Conservation (phyloP, 2,113 vertebrate species). For the Scomber colias region DNA sequence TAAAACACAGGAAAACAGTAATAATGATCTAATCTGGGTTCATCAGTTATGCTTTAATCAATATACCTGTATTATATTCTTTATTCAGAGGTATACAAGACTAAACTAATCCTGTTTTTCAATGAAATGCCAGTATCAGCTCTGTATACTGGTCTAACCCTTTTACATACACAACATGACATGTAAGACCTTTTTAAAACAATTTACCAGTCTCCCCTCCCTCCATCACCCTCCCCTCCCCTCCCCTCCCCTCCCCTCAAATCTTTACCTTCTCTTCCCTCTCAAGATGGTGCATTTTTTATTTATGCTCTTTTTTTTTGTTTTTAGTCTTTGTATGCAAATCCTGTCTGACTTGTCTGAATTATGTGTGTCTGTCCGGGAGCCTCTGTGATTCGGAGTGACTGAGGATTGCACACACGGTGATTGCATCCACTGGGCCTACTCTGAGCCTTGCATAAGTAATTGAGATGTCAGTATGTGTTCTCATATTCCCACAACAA, state of each 20-base stretch:
- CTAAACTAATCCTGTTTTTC: conserved; percentile 24
- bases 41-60: neutral
- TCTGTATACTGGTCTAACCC: conserved; percentile 30
- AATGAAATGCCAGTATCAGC: conserved; percentile 26
- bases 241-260: conserved; percentile 10
- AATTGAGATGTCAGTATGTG: conserved; percentile 86
- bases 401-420: conserved; percentile 82
- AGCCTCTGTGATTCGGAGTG: conserved; percentile 83
- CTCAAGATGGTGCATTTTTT: conserved; percentile 77
- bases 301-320: conserved; percentile 69
- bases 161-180: conserved; percentile 59
- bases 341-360: conserved; percentile 83
- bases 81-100: neutral
- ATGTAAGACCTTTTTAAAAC: conserved; percentile 69
- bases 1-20: neutral
- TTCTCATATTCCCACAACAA: conserved; percentile 85
- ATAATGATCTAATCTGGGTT: neutral
- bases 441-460: conserved; percentile 85
- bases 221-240: conserved; percentile 7
- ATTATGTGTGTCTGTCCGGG: conserved; percentile 84
- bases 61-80: neutral
- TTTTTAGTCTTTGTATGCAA: conserved; percentile 85
- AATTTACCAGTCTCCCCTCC: conserved; percentile 58
- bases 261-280: conserved; percentile 48
- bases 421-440: conserved; percentile 85